Base-by-base conservation (phyloP, 1,140 invertebrate genomes). In the Pteromalus puparum region DNA sequence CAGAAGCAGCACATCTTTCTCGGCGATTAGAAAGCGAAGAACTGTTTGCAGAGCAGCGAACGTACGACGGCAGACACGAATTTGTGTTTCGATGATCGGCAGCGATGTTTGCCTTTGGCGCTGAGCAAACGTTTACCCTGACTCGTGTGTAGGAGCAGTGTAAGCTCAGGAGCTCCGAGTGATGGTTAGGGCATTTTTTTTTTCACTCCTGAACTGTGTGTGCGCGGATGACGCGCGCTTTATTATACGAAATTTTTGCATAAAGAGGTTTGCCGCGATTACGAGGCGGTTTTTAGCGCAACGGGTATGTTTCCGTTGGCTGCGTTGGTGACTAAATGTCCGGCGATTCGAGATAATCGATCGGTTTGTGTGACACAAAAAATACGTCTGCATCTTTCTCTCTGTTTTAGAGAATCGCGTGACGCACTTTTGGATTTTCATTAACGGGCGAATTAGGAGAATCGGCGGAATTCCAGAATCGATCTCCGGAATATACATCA, bases 401-500 rank as follows among this genome's bases (percentile, higher is more conserved):
- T 42, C 38, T 42, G 10, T 42, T 42, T 42, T 42, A 42, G 38
- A 9, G 38, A 42, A 42, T 42, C 38, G 38, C 38, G 38, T 42
- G 38, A 42, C 38, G 38, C 38, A 42, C 38, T 34, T 0, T 6
- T 2, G 38, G 9, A 42, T 12, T 42, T 0, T 42, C 38, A 42
- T 42, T 12, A 42, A 42, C 38, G 30, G 30, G 30, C 30, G 7
- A 24, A 68, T 2, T 7, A 61, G 42, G 30, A 79, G 5, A 61
- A 61, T 42, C 18, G 3, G 61, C 61, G 38, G 24, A 67, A 76
- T 76, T 76, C 81, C 34, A 65, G 18, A 65, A 67, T 76, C 81
- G 26, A 67, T 65, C 68, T 28, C 5, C 2, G 13, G 26, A 28
- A 7, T 67, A 46, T 82, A 82, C 81, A 76, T 82, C 81, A 82